Conservation (phyloP, 2,797 vertebrate genomes). For the Euthynnus affinis region DNA sequence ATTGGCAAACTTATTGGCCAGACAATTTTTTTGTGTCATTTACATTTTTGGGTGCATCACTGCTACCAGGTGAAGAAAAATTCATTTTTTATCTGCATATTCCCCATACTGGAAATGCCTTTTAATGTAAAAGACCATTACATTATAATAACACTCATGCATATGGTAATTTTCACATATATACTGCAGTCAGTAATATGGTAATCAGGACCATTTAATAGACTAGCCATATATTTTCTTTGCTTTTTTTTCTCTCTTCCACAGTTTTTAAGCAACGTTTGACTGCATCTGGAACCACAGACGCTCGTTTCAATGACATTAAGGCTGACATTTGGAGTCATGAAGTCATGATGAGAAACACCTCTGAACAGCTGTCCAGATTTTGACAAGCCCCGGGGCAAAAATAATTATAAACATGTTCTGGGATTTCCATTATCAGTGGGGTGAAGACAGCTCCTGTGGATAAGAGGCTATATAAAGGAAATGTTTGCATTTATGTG, state of each 20-base stretch:
- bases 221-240: constrained; percentile 52
- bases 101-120: constrained; percentile 23
- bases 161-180: constrained; percentile 67
- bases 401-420: constrained; percentile 66
- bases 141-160: constrained; percentile 56
- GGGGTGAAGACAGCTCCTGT: constrained; percentile 49
- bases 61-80: constrained; percentile 24
- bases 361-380: constrained; percentile 72
- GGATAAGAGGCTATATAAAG: constrained; percentile 33
- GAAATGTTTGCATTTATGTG: constrained; percentile 18
- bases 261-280: constrained; percentile 46
- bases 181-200: constrained; percentile 66
- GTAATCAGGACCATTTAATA: constrained; percentile 69
- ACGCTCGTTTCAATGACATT: constrained; percentile 69
- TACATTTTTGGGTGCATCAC: constrained; percentile 39
- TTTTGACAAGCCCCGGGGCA: constrained; percentile 57
- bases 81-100: constrained; percentile 53
- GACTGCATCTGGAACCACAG: constrained; percentile 46
- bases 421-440: constrained; percentile 60
- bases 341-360: constrained; percentile 65
- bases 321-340: constrained; percentile 67
- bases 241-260: constrained; percentile 40
- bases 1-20: constrained; percentile 47
- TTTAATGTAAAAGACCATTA: constrained; percentile 44
- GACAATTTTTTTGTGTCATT: constrained; percentile 50